Evolutionary conservation across 2,113 vertebrate genomes (phyloP).

Genomic region (Galeopterus variegatus): DNA sequence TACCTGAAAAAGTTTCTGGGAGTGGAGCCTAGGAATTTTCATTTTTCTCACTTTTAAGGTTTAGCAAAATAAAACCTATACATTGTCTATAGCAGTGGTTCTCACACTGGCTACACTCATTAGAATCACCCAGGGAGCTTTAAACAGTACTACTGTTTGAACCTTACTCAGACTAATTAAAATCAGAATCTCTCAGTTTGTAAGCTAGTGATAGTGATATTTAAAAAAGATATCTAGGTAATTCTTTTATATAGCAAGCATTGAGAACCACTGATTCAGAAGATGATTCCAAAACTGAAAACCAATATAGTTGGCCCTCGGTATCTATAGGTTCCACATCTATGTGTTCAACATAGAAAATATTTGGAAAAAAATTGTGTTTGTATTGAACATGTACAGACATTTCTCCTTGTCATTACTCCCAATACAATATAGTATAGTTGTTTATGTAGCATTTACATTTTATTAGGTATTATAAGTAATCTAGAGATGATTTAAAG

Average conservation of each 20-base stretch:
- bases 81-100: neutral
- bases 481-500: too few relatives aligned
- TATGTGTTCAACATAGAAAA: too few relatives aligned
- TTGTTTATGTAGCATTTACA: too few relatives aligned
- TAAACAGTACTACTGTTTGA: neutral
- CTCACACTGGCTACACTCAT: neutral
- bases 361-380: too few relatives aligned
- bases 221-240: neutral
- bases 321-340: too few relatives aligned
- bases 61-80: neutral
- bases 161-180: neutral
- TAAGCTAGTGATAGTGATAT: neutral
- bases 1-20: neutral
- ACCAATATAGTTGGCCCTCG: neutral
- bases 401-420: too few relatives aligned
- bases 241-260: neutral
- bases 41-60: neutral
- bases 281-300: neutral
- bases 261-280: neutral
- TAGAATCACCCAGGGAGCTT: neutral
- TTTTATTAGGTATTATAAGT: too few relatives aligned
- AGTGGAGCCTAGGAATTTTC: neutral
- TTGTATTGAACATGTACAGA: too few relatives aligned
- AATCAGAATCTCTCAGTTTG: neutral
- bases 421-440: too few relatives aligned